Evolutionary conservation across 1,140 invertebrate genomes (phyloP), one percentile per base, ranked within the genome.

Genomic region (Zaprionus davidi): DNA sequence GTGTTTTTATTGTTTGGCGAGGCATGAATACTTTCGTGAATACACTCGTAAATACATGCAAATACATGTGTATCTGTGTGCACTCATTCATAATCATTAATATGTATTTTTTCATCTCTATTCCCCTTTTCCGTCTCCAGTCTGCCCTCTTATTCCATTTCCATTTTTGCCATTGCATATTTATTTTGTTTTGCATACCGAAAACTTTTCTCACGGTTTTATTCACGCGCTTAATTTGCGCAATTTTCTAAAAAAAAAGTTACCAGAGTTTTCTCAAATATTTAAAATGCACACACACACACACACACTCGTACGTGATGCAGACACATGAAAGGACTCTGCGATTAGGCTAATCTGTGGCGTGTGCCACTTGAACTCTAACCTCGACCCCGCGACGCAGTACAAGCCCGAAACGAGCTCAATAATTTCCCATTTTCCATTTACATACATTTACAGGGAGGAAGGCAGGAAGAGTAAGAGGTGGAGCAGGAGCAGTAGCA

Each of bases 191-290:
- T 66, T 28, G 70, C 69, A 71, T 71, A 58, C 38, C 22, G 59
- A 41, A 26, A 59, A 55, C 41, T 56, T 59, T 62, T 4, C 44
- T 51, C 24, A 49, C 56, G 31, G 9, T 73, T 78, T 65, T 65
- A 26, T 79, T 74, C 51, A 44, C 44, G 26, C 28, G 74, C 66
- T 71, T 79, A 79, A 86, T 86, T 82, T 78, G 56, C 65, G 53
- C 38, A 78, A 69, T 81, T 84, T 63, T 58, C 44, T 67, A 49
- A 56, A 74, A 84, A n/a, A 84, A 38, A 26, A 67, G 67, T 72
- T 31, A 12, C 6, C 17, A 28, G 55, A 58, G 28, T 17, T 36
- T 53, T 22, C 9, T 49, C 17, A 51, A 24, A 13, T 51, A 24
- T 51, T 51, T 51, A 24, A 51, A 51, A 22, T 11, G 15, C 34